Percentiles rank a stretch among this genome's conserved stretches.
phyloP scores from a whole-genome alignment of 2,797 vertebrate species.

The Tachyglossus aculeatus region DNA sequence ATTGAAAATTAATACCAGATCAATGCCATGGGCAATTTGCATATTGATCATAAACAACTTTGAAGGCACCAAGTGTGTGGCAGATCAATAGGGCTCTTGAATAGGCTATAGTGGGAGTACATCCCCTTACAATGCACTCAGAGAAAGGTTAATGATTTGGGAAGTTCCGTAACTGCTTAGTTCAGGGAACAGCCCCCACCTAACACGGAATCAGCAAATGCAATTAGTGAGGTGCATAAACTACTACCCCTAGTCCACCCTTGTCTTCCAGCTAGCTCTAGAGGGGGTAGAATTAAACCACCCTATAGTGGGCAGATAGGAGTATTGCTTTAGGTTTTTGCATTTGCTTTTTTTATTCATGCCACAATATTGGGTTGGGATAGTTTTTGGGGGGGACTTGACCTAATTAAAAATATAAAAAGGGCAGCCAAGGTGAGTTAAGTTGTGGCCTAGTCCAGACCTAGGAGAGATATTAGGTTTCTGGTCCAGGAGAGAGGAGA shows the following conservation, averaged over 20 bases:
- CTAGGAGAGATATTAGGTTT: no score
- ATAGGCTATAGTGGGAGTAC: conserved; percentile 82
- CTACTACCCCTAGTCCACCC: not conserved
- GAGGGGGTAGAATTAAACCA: not conserved
- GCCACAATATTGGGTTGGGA: conserved; percentile 67
- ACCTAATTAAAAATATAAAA: no score
- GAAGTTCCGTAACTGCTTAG: not conserved
- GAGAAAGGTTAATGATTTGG: conserved; percentile 81
- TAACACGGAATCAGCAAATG: not conserved
- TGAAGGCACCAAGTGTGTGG: conserved; percentile 95
- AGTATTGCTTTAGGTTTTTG: not conserved
- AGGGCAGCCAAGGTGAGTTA: no score
- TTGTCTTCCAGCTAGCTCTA: not conserved
- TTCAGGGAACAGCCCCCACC: conserved; percentile 46
- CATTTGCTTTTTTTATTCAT: conserved; percentile 52
- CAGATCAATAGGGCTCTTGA: conserved; percentile 93
- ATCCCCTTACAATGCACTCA: conserved; percentile 78
- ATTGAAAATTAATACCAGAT: conserved; percentile 99
- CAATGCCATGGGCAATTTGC: conserved; percentile 96
- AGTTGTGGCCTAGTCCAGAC: no score
- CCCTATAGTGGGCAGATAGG: not conserved
- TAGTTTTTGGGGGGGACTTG: conserved; percentile 49
- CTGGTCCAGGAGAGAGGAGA: no score
- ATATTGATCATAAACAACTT: conserved; percentile 99
- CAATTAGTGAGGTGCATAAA: not conserved